Evolutionary conservation across 2,888 invertebrate genomes (phyloP).

Genomic region (Idaea aversata): DNA sequence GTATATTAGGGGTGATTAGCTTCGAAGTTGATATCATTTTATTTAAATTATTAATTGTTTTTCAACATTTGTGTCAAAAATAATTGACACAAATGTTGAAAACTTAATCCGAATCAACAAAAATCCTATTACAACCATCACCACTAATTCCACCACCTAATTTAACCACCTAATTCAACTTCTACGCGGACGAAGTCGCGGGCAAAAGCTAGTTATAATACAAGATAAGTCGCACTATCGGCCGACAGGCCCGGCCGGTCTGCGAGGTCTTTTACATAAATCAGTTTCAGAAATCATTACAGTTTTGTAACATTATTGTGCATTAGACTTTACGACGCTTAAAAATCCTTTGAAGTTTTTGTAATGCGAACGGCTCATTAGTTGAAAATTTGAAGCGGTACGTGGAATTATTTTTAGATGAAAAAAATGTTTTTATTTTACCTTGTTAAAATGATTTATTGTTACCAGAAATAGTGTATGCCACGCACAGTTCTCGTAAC

Average conservation of each 20-base stretch:
- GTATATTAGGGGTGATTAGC: no score
- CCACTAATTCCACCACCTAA: no score
- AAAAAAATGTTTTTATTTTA: background rate
- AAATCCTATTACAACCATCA: no score
- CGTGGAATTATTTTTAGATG: background rate
- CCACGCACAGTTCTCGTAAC: background rate
- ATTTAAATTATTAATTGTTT: no score
- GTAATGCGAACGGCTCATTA: conserved; percentile 31
- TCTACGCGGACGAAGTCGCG: no score
- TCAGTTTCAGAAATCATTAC: conserved; percentile 38
- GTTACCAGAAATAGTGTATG: background rate
- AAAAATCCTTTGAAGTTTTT: conserved; percentile 35
- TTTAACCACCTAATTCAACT: no score
- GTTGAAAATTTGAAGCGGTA: conserved; percentile 21
- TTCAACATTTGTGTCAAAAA: no score
- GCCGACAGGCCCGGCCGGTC: background rate
- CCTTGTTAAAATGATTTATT: background rate
- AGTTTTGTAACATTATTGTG: conserved; percentile 44
- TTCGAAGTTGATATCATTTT: no score
- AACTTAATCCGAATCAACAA: no score
- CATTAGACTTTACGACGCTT: conserved; percentile 35
- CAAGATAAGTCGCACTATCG: background rate
- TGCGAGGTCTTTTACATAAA: conserved; percentile 31
- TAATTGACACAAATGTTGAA: no score
- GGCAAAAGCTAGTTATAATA: no score